phyloP scores from a whole-genome alignment of 2,888 invertebrate genomes.

The Caenorhabditis japonica region DNA sequence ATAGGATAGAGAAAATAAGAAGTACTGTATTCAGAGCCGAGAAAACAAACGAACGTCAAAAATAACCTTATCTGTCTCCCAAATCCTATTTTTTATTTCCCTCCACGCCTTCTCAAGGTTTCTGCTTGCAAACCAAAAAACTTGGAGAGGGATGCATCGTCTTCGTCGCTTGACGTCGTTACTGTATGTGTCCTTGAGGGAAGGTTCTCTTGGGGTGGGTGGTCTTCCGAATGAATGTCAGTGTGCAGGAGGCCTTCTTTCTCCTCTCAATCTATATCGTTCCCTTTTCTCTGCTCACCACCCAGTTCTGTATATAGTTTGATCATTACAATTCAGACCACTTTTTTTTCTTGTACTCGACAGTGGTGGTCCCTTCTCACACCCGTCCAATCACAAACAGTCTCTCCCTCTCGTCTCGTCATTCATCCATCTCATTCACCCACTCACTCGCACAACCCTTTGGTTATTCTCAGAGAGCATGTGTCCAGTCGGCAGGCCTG shows the following conservation, averaged over 20 bases:
- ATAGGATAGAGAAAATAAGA: too few species aligned
- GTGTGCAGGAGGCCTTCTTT: too few species aligned
- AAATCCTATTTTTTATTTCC: not conserved
- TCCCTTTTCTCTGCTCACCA: conserved; percentile 16
- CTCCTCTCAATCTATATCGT: too few species aligned
- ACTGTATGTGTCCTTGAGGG: conserved; percentile 30
- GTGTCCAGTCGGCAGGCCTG: conserved; percentile 10
- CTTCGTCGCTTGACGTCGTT: not conserved
- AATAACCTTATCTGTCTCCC: not conserved
- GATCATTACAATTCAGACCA: conserved; percentile 15
- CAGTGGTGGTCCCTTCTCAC: too few species aligned
- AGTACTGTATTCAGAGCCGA: too few species aligned
- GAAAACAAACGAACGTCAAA: not conserved
- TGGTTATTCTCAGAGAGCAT: too few species aligned
- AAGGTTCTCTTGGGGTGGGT: not conserved
- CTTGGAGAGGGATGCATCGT: not conserved
- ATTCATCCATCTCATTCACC: not conserved
- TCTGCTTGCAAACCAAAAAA: conserved; percentile 7
- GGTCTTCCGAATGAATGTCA: too few species aligned
- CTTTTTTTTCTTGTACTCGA: too few species aligned
- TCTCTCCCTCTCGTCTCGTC: not conserved
- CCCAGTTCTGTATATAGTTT: conserved; percentile 36
- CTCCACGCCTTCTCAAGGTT: conserved; percentile 3
- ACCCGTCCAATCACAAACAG: too few species aligned
- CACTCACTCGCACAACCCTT: conserved; percentile 1